These are phyloP conservation scores for Mirza zaza DNA, from an alignment of 2,113 vertebrate species.

Conservation along the genomic window DNA sequence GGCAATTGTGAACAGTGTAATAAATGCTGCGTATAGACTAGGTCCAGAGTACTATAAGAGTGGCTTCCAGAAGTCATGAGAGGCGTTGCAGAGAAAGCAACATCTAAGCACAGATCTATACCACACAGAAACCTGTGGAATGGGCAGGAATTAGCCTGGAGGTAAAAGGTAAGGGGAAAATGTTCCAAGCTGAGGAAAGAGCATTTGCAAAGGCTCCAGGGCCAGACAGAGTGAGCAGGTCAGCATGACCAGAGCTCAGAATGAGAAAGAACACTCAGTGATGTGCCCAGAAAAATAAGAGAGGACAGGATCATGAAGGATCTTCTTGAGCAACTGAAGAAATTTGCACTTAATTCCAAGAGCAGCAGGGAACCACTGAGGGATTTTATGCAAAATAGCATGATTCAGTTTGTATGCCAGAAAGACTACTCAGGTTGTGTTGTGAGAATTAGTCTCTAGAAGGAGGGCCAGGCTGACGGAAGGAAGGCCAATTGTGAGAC, in stretches of 20 bases:
- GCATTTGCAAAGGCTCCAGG: not conserved
- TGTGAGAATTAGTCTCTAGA: not conserved
- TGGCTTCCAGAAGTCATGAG: not conserved
- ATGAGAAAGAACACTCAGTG: not conserved
- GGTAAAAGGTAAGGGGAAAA: not conserved
- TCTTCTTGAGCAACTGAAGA: not conserved
- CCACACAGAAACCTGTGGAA: not conserved
- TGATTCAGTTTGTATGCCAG: not conserved
- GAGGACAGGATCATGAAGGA: not conserved
- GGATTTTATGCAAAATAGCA: not conserved
- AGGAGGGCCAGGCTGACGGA: not conserved
- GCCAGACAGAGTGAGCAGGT: not conserved
- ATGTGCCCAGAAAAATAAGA: not conserved
- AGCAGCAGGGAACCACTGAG: not conserved
- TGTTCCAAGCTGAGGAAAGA: not conserved
- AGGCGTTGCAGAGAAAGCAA: not conserved
- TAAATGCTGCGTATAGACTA: not conserved
- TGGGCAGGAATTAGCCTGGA: not conserved
- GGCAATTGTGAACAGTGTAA: not conserved
- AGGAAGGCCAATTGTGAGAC: not conserved
- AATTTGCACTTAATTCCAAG: not conserved
- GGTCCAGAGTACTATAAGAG: not conserved
- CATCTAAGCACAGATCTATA: not conserved
- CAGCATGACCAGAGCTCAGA: not conserved
- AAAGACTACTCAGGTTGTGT: not conserved